Evolutionary conservation across 2,888 invertebrate genomes (phyloP).

Genomic region (Parnassius mnemosyne): DNA sequence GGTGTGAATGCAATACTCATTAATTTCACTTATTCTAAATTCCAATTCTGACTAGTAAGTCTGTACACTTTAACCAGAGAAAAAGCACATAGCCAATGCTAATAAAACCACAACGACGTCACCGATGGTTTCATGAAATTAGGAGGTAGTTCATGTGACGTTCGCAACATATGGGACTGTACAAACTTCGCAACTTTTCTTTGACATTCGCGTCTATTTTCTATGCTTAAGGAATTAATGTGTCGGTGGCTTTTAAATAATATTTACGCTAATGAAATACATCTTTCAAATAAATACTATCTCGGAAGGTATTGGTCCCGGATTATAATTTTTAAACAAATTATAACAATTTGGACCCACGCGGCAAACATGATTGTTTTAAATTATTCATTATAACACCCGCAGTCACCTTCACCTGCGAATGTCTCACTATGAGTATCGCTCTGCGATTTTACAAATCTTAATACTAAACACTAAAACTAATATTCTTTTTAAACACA

Average conservation of each 20-base stretch:
- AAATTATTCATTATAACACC: slow-evolving; percentile 64
- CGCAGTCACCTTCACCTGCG: slow-evolving; percentile 55
- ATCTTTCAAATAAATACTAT: slow-evolving; percentile 81
- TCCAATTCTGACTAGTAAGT: slow-evolving; percentile 77
- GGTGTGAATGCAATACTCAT: slow-evolving; percentile 36
- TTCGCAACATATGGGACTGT: slow-evolving; percentile 41
- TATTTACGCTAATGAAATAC: slow-evolving; percentile 78
- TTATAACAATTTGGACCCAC: slow-evolving; percentile 78
- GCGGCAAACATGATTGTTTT: slow-evolving; percentile 69
- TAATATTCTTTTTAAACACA: slow-evolving; percentile 74
- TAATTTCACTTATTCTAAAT: slow-evolving; percentile 53
- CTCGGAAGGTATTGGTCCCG: slow-evolving; percentile 80
- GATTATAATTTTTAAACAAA: slow-evolving; percentile 82
- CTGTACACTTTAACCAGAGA: slow-evolving; percentile 39
- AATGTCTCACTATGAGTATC: slow-evolving; percentile 69
- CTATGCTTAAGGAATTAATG: slow-evolving; percentile 80
- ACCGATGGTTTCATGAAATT: slow-evolving; percentile 62
- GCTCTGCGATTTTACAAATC: slow-evolving; percentile 73
- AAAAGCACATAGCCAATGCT: slow-evolving; percentile 51
- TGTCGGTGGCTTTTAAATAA: slow-evolving; percentile 81
- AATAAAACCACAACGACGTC: slow-evolving; percentile 47
- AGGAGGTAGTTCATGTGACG: slow-evolving; percentile 76
- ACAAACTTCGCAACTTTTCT: slow-evolving; percentile 75
- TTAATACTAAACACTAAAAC: slow-evolving; percentile 66
- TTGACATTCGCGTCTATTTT: slow-evolving; percentile 73